These are phyloP conservation scores for Metaphire vulgaris DNA, from an alignment of 1,140 invertebrate genomes.

Conservation along the genomic window DNA sequence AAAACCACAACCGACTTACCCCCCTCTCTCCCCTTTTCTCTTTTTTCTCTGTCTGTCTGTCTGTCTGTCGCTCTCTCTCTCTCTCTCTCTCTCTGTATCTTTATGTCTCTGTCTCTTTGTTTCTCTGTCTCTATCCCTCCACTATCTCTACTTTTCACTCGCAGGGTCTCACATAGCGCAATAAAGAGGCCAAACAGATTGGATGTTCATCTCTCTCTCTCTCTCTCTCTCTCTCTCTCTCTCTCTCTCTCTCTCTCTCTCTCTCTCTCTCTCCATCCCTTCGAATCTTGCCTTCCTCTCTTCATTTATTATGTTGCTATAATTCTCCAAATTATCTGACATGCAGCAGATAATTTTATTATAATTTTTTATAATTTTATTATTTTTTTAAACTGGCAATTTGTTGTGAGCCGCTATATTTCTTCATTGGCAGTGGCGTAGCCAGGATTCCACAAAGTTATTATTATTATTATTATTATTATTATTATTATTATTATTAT, in stretches of 20 bases:
- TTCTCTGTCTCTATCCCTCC: background rate
- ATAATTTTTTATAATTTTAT: too few species aligned
- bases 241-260: background rate
- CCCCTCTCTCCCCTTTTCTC: constrained; percentile 19
- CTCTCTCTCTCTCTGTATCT: constrained; percentile 39
- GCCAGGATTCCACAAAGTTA: too few species aligned
- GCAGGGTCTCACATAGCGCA: background rate
- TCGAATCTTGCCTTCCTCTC: background rate
- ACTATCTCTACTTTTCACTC: background rate
- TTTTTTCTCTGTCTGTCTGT: constrained; percentile 20
- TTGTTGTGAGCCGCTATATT: too few species aligned
- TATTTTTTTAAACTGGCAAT: too few species aligned
- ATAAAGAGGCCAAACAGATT: too few species aligned
- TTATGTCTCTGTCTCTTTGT: background rate
- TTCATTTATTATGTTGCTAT: background rate
- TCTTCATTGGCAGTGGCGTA: too few species aligned
- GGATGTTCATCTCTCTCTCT: background rate
- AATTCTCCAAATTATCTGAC: too few species aligned
- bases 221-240: background rate
- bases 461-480: too few species aligned
- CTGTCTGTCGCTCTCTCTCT: constrained; percentile 24
- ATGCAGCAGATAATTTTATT: too few species aligned
- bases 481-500: too few species aligned
- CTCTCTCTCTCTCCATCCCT: background rate
- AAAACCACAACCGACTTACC: constrained; percentile 20